Percentiles rank a stretch among this genome's conserved stretches.
Conservation (phyloP, 2,113 vertebrate genomes). For the Dryoscopus gambensis region DNA sequence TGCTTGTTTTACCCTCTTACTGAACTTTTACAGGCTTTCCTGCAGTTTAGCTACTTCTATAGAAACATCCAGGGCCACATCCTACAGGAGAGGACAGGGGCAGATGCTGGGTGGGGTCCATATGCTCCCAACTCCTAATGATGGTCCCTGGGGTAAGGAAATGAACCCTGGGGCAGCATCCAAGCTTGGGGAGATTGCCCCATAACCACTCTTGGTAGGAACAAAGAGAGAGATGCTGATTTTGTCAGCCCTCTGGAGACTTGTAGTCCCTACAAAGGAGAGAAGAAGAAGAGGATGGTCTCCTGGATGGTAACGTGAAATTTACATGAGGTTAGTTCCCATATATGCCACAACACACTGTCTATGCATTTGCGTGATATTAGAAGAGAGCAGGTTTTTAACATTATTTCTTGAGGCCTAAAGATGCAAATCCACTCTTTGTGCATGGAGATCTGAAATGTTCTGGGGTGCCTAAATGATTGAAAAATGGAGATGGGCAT, state of each 20-base stretch:
- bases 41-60: neutral
- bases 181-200: neutral
- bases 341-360: neutral
- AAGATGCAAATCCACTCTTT: neutral
- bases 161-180: neutral
- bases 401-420: neutral
- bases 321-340: neutral
- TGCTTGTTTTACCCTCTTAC: neutral
- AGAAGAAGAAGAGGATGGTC: neutral
- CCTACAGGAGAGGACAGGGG: neutral
- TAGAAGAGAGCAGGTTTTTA: neutral
- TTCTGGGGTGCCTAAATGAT: neutral
- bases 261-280: neutral
- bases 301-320: neutral
- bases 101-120: neutral
- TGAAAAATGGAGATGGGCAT: neutral
- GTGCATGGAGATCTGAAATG: neutral
- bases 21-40: neutral
- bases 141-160: neutral
- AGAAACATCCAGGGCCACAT: neutral
- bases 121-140: rapidly evolving
- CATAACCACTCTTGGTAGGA: neutral
- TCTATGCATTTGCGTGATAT: neutral
- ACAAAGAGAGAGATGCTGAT: neutral
- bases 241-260: neutral